phyloP scores from a whole-genome alignment of 2,113 vertebrate species.

The Casuarius casuarius region DNA sequence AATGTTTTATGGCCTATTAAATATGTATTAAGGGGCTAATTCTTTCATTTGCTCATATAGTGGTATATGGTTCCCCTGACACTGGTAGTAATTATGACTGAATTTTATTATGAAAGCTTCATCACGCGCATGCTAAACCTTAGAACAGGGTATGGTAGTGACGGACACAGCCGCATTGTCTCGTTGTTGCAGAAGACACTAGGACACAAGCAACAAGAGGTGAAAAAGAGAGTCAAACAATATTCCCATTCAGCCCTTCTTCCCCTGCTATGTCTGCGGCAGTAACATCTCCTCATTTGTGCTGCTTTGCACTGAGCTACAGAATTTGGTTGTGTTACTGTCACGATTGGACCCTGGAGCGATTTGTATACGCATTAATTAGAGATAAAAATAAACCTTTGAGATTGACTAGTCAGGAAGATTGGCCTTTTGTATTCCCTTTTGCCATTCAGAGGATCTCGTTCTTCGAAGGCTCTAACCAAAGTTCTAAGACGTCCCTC shows the following conservation, averaged over 20 bases:
- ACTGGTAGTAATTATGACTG: slow-evolving; percentile 25
- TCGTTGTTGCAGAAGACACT: not conserved
- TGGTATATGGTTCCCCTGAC: slow-evolving; percentile 39
- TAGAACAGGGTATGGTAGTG: not conserved
- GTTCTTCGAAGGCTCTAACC: not conserved
- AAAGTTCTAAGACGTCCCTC: not conserved
- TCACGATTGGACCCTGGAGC: not conserved
- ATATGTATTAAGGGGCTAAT: slow-evolving; percentile 43
- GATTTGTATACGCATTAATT: not conserved
- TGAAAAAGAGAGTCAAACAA: not conserved
- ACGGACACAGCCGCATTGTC: not conserved
- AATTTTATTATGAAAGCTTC: slow-evolving; percentile 31
- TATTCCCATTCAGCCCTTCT: slow-evolving; percentile 28
- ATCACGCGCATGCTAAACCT: not conserved
- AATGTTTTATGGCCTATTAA: slow-evolving; percentile 45
- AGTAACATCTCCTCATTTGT: not conserved
- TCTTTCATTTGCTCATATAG: slow-evolving; percentile 21
- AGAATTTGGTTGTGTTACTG: not conserved
- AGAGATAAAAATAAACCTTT: not conserved
- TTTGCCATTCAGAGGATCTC: not conserved
- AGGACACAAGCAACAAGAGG: slow-evolving; percentile 42
- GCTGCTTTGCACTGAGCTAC: not conserved
- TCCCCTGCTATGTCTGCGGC: not conserved
- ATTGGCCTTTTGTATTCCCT: not conserved
- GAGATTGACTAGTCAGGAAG: not conserved